These are phyloP conservation scores for Ptychoptera contaminata DNA, from an alignment of 2,888 invertebrate genomes.

Conservation along the genomic window DNA sequence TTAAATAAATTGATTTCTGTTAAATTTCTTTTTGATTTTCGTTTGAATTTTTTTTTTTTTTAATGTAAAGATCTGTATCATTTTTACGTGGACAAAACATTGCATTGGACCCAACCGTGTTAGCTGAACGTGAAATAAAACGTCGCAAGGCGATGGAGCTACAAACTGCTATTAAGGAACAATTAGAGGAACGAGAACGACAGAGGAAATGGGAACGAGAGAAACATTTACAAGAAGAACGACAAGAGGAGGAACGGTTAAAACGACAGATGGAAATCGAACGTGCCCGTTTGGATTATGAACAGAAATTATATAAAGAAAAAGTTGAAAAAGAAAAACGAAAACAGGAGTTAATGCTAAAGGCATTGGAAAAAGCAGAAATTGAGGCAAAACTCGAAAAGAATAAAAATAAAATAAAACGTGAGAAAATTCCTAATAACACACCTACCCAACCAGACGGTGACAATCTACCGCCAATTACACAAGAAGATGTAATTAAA, in stretches of 20 bases:
- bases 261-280: constrained; percentile 57
- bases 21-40: constrained; percentile 13
- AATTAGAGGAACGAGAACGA: constrained; percentile 69
- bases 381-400: constrained; percentile 54
- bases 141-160: constrained; percentile 71
- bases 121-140: constrained; percentile 67
- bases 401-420: constrained; percentile 30
- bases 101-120: constrained; percentile 60
- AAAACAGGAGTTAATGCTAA: constrained; percentile 57
- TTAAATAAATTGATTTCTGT: neutral
- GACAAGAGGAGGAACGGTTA: constrained; percentile 63
- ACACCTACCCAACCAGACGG: neutral
- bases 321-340: constrained; percentile 55
- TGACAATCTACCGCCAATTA: neutral
- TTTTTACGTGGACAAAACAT: constrained; percentile 76
- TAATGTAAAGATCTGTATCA: constrained; percentile 32
- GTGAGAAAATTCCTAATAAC: constrained; percentile 15
- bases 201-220: constrained; percentile 62
- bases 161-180: constrained; percentile 71
- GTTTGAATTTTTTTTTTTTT: constrained; percentile 17
- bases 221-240: constrained; percentile 56
- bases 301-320: constrained; percentile 47
- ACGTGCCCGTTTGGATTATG: constrained; percentile 50
- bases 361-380: constrained; percentile 64
- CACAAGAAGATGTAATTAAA: neutral